These are phyloP conservation scores for Drosophila mauritiana DNA, from an alignment of 1,140 invertebrate genomes.

Conservation along the genomic window DNA sequence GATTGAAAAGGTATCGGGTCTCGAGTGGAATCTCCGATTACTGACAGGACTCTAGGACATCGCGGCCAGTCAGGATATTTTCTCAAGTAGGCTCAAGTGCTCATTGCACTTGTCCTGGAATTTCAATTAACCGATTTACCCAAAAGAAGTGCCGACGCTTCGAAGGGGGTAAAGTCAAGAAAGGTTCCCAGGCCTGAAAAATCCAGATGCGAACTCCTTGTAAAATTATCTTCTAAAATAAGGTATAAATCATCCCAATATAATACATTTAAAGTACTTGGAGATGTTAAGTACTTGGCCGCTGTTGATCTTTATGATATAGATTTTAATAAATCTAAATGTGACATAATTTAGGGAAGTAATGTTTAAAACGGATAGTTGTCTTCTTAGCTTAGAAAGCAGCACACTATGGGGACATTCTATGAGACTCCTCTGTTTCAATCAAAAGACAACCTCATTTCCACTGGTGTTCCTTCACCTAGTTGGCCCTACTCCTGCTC, in stretches of 20 bases:
- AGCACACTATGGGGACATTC: too few relatives aligned
- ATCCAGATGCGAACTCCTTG: neutral
- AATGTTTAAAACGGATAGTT: too few relatives aligned
- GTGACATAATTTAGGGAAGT: too few relatives aligned
- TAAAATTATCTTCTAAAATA: neutral
- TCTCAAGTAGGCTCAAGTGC: conserved; percentile 22
- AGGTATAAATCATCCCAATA: neutral
- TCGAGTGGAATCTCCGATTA: conserved; percentile 39
- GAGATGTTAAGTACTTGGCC: too few relatives aligned
- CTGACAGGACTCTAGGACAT: conserved; percentile 27
- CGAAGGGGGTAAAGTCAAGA: conserved; percentile 20
- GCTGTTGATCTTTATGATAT: too few relatives aligned
- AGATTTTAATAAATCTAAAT: too few relatives aligned
- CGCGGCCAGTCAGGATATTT: conserved; percentile 6
- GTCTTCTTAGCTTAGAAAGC: too few relatives aligned
- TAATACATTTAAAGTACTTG: neutral
- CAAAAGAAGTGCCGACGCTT: conserved; percentile 24
- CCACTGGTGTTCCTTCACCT: conserved; percentile 8
- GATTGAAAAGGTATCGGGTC: neutral
- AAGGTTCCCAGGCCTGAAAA: conserved; percentile 3
- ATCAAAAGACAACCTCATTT: neutral
- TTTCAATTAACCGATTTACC: conserved; percentile 29
- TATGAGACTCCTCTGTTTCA: neutral
- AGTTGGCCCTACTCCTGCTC: conserved; percentile 4
- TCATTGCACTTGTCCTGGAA: conserved; percentile 30